phyloP scores from a whole-genome alignment of 2,888 invertebrate species.

The Bruchidius siliquastri region DNA sequence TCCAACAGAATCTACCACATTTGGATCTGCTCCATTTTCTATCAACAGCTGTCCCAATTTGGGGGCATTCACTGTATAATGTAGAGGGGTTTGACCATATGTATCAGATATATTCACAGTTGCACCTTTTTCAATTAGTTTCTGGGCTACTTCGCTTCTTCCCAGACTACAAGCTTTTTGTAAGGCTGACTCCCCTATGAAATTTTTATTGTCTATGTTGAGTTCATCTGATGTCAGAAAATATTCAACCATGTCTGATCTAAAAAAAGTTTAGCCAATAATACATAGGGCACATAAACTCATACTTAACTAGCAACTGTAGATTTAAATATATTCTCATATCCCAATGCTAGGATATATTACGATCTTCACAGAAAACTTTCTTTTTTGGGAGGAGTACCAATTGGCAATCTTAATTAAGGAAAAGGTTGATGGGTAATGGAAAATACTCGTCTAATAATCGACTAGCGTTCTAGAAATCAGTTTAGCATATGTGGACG shows the following conservation, averaged over 20 bases:
- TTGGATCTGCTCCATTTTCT: slow-evolving; percentile 29
- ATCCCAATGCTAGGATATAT: too few relatives aligned
- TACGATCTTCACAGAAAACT: too few relatives aligned
- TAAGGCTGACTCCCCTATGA: slow-evolving; percentile 30
- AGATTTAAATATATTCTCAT: too few relatives aligned
- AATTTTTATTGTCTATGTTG: slow-evolving; percentile 28
- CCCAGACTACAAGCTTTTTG: slow-evolving; percentile 23
- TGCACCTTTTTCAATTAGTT: slow-evolving; percentile 27
- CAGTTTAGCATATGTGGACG: too few relatives aligned
- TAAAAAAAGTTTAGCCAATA: slow-evolving; percentile 19
- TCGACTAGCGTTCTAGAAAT: too few relatives aligned
- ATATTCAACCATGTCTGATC: slow-evolving; percentile 26
- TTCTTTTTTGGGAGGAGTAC: too few relatives aligned
- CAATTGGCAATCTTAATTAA: too few relatives aligned
- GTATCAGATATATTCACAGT: slow-evolving; percentile 29
- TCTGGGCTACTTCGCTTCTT: slow-evolving; percentile 15
- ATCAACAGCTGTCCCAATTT: slow-evolving; percentile 26
- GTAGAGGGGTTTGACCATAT: slow-evolving; percentile 27
- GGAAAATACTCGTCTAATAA: too few relatives aligned
- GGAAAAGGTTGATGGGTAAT: too few relatives aligned
- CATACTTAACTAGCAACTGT: too few relatives aligned
- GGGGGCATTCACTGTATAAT: slow-evolving; percentile 25
- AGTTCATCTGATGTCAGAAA: slow-evolving; percentile 24
- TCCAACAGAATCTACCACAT: slow-evolving; percentile 25
- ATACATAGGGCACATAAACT: not conserved